phyloP scores from a whole-genome alignment of 2,113 vertebrate genomes.

The Capreolus pygargus region DNA sequence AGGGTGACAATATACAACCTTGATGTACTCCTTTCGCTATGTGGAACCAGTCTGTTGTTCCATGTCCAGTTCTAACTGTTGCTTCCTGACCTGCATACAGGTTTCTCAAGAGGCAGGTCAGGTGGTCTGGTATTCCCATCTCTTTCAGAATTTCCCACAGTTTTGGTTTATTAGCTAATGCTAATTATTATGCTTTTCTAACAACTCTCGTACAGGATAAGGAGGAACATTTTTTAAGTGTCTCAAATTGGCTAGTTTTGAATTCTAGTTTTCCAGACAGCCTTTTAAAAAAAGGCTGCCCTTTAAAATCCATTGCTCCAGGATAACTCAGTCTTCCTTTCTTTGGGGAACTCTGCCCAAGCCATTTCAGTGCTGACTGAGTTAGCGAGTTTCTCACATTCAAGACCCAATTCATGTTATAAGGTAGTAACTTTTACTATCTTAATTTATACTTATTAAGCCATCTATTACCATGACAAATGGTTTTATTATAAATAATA shows the following conservation, averaged over 20 bases:
- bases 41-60: too few relatives aligned
- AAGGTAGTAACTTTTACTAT: neutral
- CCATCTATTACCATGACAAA: neutral
- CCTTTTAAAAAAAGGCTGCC: neutral
- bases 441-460: neutral
- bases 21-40: too few relatives aligned
- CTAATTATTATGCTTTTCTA: neutral
- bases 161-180: neutral
- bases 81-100: too few relatives aligned
- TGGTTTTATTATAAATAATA: neutral
- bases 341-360: neutral
- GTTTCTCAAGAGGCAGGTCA: too few relatives aligned
- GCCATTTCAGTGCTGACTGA: neutral
- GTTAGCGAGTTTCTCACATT: neutral
- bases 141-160: too few relatives aligned
- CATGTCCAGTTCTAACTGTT: too few relatives aligned
- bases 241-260: neutral
- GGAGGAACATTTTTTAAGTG: neutral
- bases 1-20: too few relatives aligned
- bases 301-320: neutral
- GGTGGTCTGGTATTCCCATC: too few relatives aligned
- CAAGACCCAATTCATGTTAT: neutral
- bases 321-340: neutral
- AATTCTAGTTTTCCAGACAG: neutral
- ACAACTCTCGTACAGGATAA: neutral